Evolutionary conservation across 23 tunicate species (phyloP).

Genomic region (Ciona savignyi): DNA sequence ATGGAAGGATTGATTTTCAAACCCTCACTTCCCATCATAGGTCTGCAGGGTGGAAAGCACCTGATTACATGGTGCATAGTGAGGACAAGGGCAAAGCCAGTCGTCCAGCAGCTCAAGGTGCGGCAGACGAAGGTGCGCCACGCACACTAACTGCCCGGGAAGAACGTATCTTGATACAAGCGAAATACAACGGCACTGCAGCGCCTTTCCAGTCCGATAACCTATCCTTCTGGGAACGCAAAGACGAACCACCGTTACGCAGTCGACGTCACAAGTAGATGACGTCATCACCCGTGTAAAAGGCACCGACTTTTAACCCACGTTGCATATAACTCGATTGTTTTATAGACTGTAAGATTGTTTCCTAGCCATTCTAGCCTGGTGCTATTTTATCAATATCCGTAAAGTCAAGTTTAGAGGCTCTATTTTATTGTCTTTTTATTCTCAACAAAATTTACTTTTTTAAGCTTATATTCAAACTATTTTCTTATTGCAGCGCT

Average conservation of each 20-base stretch:
- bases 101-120: neutral
- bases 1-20: no score
- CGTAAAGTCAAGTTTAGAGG: no score
- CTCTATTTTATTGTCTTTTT: no score
- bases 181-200: slow-evolving; percentile 43
- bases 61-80: slow-evolving; percentile 54
- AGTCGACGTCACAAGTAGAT: slow-evolving; percentile 48
- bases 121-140: neutral
- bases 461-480: no score
- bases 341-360: neutral
- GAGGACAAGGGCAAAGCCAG: no score
- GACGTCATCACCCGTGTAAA: neutral
- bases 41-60: slow-evolving; percentile 36
- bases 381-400: neutral
- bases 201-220: slow-evolving; percentile 56
- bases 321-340: neutral
- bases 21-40: no score
- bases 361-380: neutral
- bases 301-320: neutral
- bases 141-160: slow-evolving; percentile 37
- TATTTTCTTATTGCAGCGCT: no score
- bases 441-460: no score
- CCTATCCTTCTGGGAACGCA: slow-evolving; percentile 54
- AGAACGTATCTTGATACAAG: slow-evolving; percentile 50
- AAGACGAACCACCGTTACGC: slow-evolving; percentile 42